Evolutionary conservation across 1,140 invertebrate genomes (phyloP).

Genomic region (Steinernema feltiae): DNA sequence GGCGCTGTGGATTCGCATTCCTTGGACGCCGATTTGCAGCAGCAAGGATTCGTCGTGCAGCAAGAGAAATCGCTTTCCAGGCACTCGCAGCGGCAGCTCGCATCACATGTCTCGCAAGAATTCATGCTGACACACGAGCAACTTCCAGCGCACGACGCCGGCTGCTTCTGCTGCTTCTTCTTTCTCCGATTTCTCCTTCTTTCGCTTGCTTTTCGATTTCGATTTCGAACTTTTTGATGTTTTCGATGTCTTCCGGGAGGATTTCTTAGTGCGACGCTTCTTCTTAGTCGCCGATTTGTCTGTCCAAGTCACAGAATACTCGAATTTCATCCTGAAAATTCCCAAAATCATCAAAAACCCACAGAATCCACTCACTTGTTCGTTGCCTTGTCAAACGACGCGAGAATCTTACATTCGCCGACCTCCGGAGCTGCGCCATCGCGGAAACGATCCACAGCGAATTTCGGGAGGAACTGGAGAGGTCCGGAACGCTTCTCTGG

Average conservation of each 20-base stretch:
- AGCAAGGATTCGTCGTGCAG: too few relatives aligned
- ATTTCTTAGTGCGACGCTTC: neutral
- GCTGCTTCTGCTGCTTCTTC: neutral
- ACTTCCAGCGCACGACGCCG: too few relatives aligned
- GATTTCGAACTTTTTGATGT: neutral
- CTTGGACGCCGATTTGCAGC: too few relatives aligned
- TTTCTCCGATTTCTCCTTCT: neutral
- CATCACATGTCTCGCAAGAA: too few relatives aligned
- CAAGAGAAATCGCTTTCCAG: too few relatives aligned
- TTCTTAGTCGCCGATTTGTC: neutral
- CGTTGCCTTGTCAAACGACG: neutral
- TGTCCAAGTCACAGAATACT: neutral
- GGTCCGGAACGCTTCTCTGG: neutral
- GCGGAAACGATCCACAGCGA: neutral
- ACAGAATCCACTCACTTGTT: neutral
- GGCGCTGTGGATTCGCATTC: too few relatives aligned
- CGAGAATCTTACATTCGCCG: neutral
- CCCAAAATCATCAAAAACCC: neutral
- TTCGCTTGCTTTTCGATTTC: neutral
- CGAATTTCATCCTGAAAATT: neutral
- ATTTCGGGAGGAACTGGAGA: neutral
- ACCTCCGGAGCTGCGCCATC: neutral
- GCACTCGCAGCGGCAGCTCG: too few relatives aligned
- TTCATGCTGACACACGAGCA: too few relatives aligned
- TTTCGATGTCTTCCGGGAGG: neutral